Percentiles rank a stretch among this genome's conserved stretches.
Conservation (phyloP, 2,113 vertebrate genomes). For the Recurvirostra avosetta region DNA sequence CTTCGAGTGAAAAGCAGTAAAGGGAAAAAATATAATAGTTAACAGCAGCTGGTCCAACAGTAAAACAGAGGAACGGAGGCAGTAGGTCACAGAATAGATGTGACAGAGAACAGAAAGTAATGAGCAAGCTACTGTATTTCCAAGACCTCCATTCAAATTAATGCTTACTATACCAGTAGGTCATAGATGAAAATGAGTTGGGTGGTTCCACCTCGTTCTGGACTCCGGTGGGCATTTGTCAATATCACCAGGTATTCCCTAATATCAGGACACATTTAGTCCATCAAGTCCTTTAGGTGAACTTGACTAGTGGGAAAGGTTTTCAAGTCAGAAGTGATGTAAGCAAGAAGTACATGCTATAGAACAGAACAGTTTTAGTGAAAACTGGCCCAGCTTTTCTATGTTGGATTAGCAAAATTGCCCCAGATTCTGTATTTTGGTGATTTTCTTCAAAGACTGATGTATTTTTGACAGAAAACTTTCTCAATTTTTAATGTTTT, state of each 20-base stretch:
- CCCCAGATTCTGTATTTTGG: not conserved
- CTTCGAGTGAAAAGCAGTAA: not conserved
- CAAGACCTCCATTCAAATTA: constrained; percentile 62
- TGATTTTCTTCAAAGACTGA: not conserved
- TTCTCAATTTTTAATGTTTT: not conserved
- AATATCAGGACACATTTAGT: not conserved
- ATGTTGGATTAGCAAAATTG: not conserved
- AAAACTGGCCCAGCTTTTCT: not conserved
- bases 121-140: constrained; percentile 40
- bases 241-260: not conserved
- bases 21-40: constrained; percentile 56
- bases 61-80: constrained; percentile 62
- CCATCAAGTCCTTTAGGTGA: not conserved
- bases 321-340: not conserved
- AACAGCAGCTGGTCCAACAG: constrained; percentile 32
- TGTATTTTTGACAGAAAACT: not conserved
- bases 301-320: not conserved
- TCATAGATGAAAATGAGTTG: constrained; percentile 15
- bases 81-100: constrained; percentile 60
- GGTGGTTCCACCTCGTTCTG: not conserved
- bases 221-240: not conserved
- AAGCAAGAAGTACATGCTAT: not conserved
- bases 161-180: not conserved
- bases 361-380: not conserved
- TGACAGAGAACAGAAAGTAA: constrained; percentile 58